These are phyloP conservation scores for Pseudoatta argentina DNA, from an alignment of 1,140 invertebrate species.

Conservation along the genomic window DNA sequence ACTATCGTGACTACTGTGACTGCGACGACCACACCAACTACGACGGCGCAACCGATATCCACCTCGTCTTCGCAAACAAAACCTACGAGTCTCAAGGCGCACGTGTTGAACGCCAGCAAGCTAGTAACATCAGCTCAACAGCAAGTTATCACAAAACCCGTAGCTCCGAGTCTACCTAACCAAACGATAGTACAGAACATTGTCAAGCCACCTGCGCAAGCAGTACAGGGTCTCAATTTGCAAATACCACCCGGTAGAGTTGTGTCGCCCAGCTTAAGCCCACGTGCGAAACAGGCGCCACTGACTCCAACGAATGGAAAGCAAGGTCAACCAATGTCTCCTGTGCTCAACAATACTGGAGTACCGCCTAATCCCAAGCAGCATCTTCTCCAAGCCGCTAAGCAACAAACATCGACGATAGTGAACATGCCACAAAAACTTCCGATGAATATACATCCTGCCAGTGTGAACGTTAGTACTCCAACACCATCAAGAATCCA, in stretches of 20 bases:
- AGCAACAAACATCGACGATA: slow-evolving; percentile 78
- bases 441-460: slow-evolving; percentile 78
- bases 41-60: slow-evolving; percentile 23
- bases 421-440: slow-evolving; percentile 82
- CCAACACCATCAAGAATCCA: slow-evolving; percentile 78
- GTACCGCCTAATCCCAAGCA: slow-evolving; percentile 83
- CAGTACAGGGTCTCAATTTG: slow-evolving; percentile 80
- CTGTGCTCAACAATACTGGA: slow-evolving; percentile 81
- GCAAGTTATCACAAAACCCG: slow-evolving; percentile 78
- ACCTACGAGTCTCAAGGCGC: slow-evolving; percentile 87
- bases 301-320: slow-evolving; percentile 72
- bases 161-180: slow-evolving; percentile 68
- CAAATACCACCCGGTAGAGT: slow-evolving; percentile 81
- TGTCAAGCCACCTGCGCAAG: slow-evolving; percentile 79
- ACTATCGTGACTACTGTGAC: slow-evolving; percentile 45
- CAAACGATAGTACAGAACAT: slow-evolving; percentile 82
- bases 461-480: slow-evolving; percentile 70
- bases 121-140: slow-evolving; percentile 70
- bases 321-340: slow-evolving; percentile 83
- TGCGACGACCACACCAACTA: slow-evolving; percentile 34
- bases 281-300: slow-evolving; percentile 76
- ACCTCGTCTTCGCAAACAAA: slow-evolving; percentile 74
- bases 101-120: slow-evolving; percentile 86
- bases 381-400: slow-evolving; percentile 83
- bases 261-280: slow-evolving; percentile 81